Base-by-base conservation (phyloP, 2,888 invertebrate species). In the Arrhopalites spinosus region DNA sequence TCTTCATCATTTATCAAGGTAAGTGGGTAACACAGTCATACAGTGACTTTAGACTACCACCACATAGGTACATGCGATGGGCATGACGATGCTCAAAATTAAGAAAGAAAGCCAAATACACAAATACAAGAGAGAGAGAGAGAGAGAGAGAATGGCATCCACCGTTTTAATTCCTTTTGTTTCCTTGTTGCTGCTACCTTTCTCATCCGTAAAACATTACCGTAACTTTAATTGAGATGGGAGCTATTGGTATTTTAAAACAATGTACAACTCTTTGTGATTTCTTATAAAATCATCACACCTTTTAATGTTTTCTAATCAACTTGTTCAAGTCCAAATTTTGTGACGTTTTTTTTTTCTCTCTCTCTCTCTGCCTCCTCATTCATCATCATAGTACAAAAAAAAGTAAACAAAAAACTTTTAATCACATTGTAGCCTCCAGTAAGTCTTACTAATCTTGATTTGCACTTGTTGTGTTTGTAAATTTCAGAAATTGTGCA, bases 21-120 rank as follows among this genome's bases (percentile, higher is more conserved):
- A 71, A 71, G 71, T 71, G 63, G 59, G 71, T 59, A 71, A 71
- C 61, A 71, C 13, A 71, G 53, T 69, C 71, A 59, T 43, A 71
- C 61, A 71, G 29, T 45, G 53, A 53, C 2, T 3, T 8, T 15
- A 17, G 8, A n/a, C 3, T 50, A 11, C n/a, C 53, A 53, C 23
- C n/a, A 53, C 53, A 53, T 20, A 53, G n/a, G n/a, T 47, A n/a
- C n/a, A 47, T 47, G n/a, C 2, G n/a, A 53, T 53, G 23, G 11
- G 23, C 20, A 53, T 53, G 23, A 53, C 20, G n/a, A 3, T 50
- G 50, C 20, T n/a, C 50, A 50, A n/a, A 50, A 15, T 23, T 13
- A 23, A 59, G 27, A 59, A 25, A 13, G 23, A 23, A 23, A 8
- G 59, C 15, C 23, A 5, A 56, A 53, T n/a, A 11, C 15, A 59